phyloP scores from a whole-genome alignment of 64 coral and sea anemone genomes.

The Orbicella faveolata region DNA sequence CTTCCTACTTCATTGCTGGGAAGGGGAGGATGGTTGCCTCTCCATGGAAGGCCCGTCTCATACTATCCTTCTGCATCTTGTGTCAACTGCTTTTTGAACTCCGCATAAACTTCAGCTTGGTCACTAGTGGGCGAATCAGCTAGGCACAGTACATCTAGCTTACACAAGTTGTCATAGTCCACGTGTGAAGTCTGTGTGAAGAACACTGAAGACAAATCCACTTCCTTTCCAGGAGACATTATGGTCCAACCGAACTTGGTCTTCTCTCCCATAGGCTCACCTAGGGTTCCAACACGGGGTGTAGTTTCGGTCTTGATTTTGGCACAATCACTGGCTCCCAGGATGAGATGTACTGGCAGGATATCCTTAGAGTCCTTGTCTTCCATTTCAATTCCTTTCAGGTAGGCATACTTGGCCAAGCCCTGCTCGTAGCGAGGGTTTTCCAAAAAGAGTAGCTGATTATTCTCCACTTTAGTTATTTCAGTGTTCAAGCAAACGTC shows the following conservation, averaged over 20 bases:
- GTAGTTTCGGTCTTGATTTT: background rate
- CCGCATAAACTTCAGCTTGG: background rate
- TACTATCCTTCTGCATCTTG: background rate
- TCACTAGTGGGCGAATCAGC: background rate
- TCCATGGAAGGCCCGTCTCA: slow-evolving; percentile 8
- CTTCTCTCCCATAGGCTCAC: slow-evolving; percentile 21
- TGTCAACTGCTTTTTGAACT: background rate
- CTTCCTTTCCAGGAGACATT: slow-evolving; percentile 17
- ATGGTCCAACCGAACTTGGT: slow-evolving; percentile 16
- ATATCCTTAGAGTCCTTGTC: slow-evolving; percentile 1
- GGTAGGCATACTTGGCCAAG: background rate
- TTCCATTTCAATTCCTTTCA: slow-evolving; percentile 18
- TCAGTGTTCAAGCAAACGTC: background rate
- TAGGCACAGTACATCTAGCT: background rate
- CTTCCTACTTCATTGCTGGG: background rate
- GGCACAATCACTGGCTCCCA: background rate
- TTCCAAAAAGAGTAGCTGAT: background rate
- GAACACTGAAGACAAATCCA: slow-evolving; percentile 6
- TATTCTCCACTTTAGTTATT: background rate
- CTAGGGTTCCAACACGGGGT: background rate
- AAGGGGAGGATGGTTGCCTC: slow-evolving; percentile 19
- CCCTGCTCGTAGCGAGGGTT: background rate
- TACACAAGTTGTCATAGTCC: background rate
- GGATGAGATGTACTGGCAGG: slow-evolving; percentile 4
- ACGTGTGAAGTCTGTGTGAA: background rate